Evolutionary conservation across 2,113 vertebrate genomes (phyloP), one percentile per base, ranked within the genome.

Genomic region (Gasterosteus aculeatus): DNA sequence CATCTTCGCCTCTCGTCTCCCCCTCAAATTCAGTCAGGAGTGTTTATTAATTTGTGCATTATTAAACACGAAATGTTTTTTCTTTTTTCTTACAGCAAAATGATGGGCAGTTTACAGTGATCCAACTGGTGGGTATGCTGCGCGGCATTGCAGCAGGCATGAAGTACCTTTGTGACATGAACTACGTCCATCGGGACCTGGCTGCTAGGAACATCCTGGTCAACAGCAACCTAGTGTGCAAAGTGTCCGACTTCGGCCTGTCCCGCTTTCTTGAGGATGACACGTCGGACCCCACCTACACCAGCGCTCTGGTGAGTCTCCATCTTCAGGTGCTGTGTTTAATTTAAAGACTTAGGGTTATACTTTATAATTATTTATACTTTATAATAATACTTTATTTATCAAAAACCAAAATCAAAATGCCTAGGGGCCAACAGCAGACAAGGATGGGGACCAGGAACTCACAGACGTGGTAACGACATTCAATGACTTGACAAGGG

Each of bases 141-240:
- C 91, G 98, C 2, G 98, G 98, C 87, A 99, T 99, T 0, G 97
- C 96, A 0, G 95, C 98, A 0, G 98, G 98, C 67, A 97, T 99
- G 96, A 99, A 98, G 83, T 99, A 99, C 90, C 93, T 99, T 84
- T 95, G 96, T 0, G 97, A 99, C 83, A 99, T 99, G 97, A 99
- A 97, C 92, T 99, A 98, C 0, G 97, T 99, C 56, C 97, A 99
- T 77, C 93, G 97, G 0, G 97, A 99, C 92, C 93, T 99, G 85
- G 97, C 97, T 0, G 97, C 97, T 0, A 93, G 97, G 8, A 99
- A 99, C 93, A 99, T 98, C 93, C 94, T 99, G 1, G 97, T 99
- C 83, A 99, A 99, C 93, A 98, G 97, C 93, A 99, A 99, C 92
- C 89, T 99, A 87, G 97, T 99, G 75, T 98, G 97, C 91, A 99